phyloP scores from a whole-genome alignment of 2,888 invertebrate genomes.

The Drosophila suboccidentalis region DNA sequence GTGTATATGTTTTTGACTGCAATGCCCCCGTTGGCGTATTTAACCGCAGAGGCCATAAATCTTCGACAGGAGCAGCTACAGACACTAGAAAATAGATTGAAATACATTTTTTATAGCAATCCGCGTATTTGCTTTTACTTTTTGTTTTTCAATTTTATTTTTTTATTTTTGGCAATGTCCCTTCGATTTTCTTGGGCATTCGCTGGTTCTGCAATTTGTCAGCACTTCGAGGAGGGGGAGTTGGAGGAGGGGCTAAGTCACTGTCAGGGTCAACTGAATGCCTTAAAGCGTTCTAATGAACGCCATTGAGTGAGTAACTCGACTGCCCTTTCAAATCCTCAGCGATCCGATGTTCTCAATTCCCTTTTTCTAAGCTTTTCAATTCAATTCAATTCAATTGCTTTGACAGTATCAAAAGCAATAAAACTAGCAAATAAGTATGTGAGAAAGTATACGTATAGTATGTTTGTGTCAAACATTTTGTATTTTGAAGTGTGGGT shows the following conservation, averaged over 20 bases:
- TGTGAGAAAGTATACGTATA: constrained; percentile 15
- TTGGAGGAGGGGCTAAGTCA: constrained; percentile 35
- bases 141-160: no score
- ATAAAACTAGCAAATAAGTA: constrained; percentile 46
- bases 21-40: constrained; percentile 56
- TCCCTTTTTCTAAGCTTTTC: constrained; percentile 40
- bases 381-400: constrained; percentile 68
- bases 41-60: constrained; percentile 71
- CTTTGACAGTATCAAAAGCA: constrained; percentile 57
- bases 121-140: constrained; percentile 43
- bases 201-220: constrained; percentile 65
- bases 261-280: constrained; percentile 46
- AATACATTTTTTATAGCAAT: constrained; percentile 77
- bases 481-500: constrained; percentile 41
- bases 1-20: constrained; percentile 26
- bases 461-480: constrained; percentile 24
- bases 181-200: constrained; percentile 44
- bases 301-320: constrained; percentile 60
- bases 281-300: constrained; percentile 71
- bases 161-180: constrained; percentile 41
- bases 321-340: constrained; percentile 53
- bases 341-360: constrained; percentile 45
- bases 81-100: constrained; percentile 69
- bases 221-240: constrained; percentile 17
- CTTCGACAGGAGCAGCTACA: constrained; percentile 51